Percentiles rank a stretch among this genome's conserved stretches.
Evolutionary conservation across 2,888 invertebrate species (phyloP).

Genomic region (Ectemnius cavifrons): DNA sequence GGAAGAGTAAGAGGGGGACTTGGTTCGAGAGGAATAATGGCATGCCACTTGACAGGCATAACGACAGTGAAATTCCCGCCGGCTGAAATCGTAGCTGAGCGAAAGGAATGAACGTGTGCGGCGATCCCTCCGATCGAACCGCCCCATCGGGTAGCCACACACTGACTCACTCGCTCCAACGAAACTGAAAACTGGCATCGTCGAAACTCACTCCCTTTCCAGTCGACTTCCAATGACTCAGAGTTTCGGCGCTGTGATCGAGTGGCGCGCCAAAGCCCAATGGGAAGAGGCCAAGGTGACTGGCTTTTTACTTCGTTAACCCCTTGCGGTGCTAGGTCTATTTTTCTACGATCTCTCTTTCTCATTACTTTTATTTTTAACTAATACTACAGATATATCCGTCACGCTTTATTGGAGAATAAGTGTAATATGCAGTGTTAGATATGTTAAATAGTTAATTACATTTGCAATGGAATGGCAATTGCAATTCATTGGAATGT

Average conservation of each 20-base stretch:
- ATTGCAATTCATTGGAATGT: too few species aligned
- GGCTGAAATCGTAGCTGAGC: background rate
- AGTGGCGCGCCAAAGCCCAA: constrained; percentile 33
- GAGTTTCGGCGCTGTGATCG: constrained; percentile 16
- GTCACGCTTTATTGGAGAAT: too few species aligned
- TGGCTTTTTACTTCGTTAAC: background rate
- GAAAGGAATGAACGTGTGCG: constrained; percentile 11
- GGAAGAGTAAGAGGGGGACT: constrained; percentile 13
- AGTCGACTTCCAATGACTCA: too few species aligned
- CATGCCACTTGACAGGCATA: constrained; percentile 18
- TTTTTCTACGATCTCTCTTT: too few species aligned
- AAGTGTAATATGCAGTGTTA: too few species aligned
- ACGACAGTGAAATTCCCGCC: constrained; percentile 22
- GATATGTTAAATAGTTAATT: too few species aligned
- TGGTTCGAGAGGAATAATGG: constrained; percentile 4
- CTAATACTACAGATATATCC: too few species aligned
- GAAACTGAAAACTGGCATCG: constrained; percentile 47
- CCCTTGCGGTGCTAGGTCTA: too few species aligned
- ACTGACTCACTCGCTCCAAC: constrained; percentile 27
- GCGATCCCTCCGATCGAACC: constrained; percentile 23
- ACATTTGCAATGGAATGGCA: too few species aligned
- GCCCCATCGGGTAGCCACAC: constrained; percentile 1
- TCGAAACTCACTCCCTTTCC: constrained; percentile 17
- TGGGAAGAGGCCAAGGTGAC: constrained; percentile 36
- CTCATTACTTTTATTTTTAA: too few species aligned